Conservation (phyloP, 2,113 vertebrate genomes). For the Beaufortia kweichowensis region DNA sequence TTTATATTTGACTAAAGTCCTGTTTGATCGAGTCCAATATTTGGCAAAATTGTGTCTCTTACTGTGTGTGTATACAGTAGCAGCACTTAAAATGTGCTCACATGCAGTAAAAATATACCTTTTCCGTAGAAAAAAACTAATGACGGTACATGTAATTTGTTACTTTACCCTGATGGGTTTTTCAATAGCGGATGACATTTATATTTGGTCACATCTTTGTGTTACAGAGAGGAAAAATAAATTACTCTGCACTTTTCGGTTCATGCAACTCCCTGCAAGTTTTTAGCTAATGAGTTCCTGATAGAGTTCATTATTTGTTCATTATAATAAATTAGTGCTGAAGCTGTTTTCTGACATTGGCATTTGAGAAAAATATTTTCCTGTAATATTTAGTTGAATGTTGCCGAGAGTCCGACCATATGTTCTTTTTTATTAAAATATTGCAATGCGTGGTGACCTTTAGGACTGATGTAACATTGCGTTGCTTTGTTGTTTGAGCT, state of each 20-base stretch:
- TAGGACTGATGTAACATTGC: slow-evolving; percentile 36
- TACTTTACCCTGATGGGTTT: neutral
- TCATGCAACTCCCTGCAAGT: slow-evolving; percentile 24
- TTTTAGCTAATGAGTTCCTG: slow-evolving; percentile 27
- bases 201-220: slow-evolving; percentile 10
- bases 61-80: no score
- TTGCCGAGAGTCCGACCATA: slow-evolving; percentile 13
- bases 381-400: slow-evolving; percentile 5
- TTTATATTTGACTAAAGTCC: no score
- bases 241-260: slow-evolving; percentile 29
- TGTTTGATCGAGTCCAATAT: no score
- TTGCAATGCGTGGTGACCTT: slow-evolving; percentile 33
- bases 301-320: slow-evolving; percentile 22
- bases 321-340: slow-evolving; percentile 36
- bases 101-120: no score
- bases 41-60: no score
- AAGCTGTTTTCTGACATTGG: slow-evolving; percentile 29
- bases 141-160: no score
- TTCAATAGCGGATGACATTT: neutral
- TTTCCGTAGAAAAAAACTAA: no score
- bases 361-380: slow-evolving; percentile 14
- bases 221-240: slow-evolving; percentile 15
- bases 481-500: slow-evolving; percentile 15
- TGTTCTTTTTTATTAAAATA: slow-evolving; percentile 29
- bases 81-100: no score